These are phyloP conservation scores for Ptyas mucosa DNA, from an alignment of 2,113 vertebrate genomes.

Conservation along the genomic window DNA sequence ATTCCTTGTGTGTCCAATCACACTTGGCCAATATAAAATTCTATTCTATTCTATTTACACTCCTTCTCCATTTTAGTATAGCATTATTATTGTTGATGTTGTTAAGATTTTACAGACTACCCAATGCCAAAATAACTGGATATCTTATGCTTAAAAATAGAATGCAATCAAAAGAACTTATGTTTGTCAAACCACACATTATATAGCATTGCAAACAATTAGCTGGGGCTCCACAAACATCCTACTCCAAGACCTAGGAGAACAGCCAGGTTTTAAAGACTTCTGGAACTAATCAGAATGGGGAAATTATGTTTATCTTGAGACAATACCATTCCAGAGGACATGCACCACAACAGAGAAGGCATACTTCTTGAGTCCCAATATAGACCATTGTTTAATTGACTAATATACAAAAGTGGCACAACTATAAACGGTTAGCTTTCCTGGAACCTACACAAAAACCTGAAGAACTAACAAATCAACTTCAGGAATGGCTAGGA, in stretches of 20 bases:
- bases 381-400: neutral
- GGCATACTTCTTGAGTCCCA: neutral
- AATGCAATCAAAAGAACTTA: neutral
- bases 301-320: neutral
- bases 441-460: neutral
- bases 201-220: neutral
- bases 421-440: neutral
- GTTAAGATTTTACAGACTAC: neutral
- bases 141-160: neutral
- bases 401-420: neutral
- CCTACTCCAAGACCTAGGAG: neutral
- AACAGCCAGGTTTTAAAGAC: neutral
- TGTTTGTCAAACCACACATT: neutral
- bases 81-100: neutral
- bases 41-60: neutral
- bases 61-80: neutral
- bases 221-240: neutral
- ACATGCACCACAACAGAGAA: neutral
- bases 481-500: neutral
- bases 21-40: too few species aligned
- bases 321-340: neutral
- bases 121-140: neutral
- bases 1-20: too few species aligned
- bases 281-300: neutral
- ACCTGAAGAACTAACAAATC: neutral